Evolutionary conservation across 2,113 vertebrate genomes (phyloP), one percentile per base, ranked within the genome.

Genomic region (Galeopterus variegatus): DNA sequence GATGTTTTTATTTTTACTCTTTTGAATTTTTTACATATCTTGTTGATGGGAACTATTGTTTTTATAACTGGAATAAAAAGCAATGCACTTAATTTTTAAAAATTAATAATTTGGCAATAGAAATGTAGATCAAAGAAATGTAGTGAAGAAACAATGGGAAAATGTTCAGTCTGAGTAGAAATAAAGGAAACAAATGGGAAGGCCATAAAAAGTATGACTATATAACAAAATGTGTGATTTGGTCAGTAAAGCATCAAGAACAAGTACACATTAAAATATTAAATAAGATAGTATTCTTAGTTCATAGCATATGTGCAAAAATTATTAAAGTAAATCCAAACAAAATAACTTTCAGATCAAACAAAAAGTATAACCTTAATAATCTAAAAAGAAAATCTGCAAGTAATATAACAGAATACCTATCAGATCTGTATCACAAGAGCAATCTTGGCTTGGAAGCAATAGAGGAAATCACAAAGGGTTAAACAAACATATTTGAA

Each of bases 301-400:
- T 69, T 56, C 7, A 14, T 45, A 17, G 23, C 15, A 77, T 11
- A 8, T 54, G 1, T 90, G 26, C 26, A 52, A 93, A 75, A 82
- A 58, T 67, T 33, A 23, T 75, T 41, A 58, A 81, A 31, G 23
- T 80, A 81, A 67, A 67, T 10, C 1, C 36, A 89, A 93, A 45
- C 31, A 83, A 80, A 56, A 50, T 12, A 24, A 50, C 50, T 88
- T 54, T 33, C n/a, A 73, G 18, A 41, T 33, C 31, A 93, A 84
- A 48, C 9, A 64, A 88, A 82, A 82, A 82, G 58, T 41, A 60
- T 65, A 88, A 69, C 48, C 81, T 92, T 21, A 70, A 75, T 90
- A 45, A 41, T 45, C 21, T 36, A 65, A 23, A 82, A 70, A 83
- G 86, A 79, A 76, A 86, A 70, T 26, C 62, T 17, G 24, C 14